Percentiles rank a stretch among this genome's conserved stretches.
These are phyloP conservation scores for Agrochola litura DNA, from an alignment of 2,888 invertebrate species.

Conservation along the genomic window DNA sequence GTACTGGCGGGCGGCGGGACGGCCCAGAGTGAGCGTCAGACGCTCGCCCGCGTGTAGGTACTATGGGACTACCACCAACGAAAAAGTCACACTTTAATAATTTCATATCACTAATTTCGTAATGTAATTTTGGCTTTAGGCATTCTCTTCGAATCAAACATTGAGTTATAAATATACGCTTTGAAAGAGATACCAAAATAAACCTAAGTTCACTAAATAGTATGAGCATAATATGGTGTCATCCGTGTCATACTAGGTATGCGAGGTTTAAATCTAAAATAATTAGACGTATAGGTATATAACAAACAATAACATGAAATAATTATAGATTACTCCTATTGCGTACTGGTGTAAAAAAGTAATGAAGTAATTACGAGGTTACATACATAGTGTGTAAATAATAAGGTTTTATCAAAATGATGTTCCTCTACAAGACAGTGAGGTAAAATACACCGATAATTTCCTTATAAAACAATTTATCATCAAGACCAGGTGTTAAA, in stretches of 20 bases:
- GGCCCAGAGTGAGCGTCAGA: too few relatives aligned
- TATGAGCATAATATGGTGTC: too few relatives aligned
- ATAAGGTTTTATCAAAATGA: background rate
- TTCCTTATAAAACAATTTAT: background rate
- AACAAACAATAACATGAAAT: too few relatives aligned
- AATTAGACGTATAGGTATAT: too few relatives aligned
- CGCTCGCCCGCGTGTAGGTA: too few relatives aligned
- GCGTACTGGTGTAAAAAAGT: background rate
- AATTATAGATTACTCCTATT: too few relatives aligned
- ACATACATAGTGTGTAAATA: background rate
- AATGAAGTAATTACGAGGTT: background rate
- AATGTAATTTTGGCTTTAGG: background rate
- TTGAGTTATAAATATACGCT: background rate
- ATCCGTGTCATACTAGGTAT: too few relatives aligned
- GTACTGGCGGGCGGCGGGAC: too few relatives aligned
- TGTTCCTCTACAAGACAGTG: background rate
- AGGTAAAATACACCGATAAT: conserved; percentile 6
- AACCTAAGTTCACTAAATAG: background rate
- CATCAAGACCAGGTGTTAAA: background rate
- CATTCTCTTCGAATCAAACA: background rate
- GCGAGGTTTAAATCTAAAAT: too few relatives aligned
- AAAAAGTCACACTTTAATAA: too few relatives aligned
- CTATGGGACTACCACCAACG: too few relatives aligned
- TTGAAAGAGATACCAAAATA: background rate
- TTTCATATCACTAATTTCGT: too few relatives aligned